Conservation (phyloP, 2,888 invertebrate species). For the Polia nebulosa region DNA sequence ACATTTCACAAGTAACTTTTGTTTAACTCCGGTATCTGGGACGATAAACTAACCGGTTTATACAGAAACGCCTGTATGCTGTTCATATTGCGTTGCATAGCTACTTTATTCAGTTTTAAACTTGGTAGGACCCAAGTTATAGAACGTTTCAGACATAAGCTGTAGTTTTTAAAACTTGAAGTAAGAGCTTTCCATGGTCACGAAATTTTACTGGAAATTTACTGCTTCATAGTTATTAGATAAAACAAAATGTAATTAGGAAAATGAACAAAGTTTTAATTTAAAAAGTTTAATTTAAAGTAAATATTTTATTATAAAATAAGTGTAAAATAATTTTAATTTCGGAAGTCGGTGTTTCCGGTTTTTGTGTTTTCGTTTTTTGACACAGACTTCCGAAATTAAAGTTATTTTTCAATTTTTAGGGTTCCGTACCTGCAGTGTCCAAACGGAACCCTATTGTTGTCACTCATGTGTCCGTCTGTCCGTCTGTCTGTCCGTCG, state of each 20-base stretch:
- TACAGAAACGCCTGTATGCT: background rate
- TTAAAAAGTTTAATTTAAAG: too few relatives aligned
- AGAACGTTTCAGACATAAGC: constrained; percentile 23
- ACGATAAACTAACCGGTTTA: constrained; percentile 15
- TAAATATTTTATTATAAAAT: too few relatives aligned
- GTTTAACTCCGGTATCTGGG: background rate
- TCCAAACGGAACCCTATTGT: too few relatives aligned
- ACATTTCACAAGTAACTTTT: too few relatives aligned
- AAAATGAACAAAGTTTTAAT: background rate
- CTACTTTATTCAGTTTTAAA: constrained; percentile 30
- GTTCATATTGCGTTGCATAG: constrained; percentile 1
- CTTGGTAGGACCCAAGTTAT: constrained; percentile 11
- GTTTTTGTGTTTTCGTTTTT: too few relatives aligned
- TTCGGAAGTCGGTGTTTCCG: too few relatives aligned
- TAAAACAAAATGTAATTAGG: background rate
- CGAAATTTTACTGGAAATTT: background rate
- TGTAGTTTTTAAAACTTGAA: constrained; percentile 25
- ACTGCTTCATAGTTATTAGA: background rate
- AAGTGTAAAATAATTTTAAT: too few relatives aligned
- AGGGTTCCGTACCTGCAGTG: too few relatives aligned
- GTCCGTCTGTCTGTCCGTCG: too few relatives aligned
- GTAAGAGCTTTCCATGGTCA: background rate
- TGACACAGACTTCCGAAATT: too few relatives aligned
- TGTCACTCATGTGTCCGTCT: too few relatives aligned
- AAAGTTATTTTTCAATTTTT: too few relatives aligned